Evolutionary conservation across 2,113 vertebrate genomes (phyloP).

Genomic region (Nycticryphes semicollaris): DNA sequence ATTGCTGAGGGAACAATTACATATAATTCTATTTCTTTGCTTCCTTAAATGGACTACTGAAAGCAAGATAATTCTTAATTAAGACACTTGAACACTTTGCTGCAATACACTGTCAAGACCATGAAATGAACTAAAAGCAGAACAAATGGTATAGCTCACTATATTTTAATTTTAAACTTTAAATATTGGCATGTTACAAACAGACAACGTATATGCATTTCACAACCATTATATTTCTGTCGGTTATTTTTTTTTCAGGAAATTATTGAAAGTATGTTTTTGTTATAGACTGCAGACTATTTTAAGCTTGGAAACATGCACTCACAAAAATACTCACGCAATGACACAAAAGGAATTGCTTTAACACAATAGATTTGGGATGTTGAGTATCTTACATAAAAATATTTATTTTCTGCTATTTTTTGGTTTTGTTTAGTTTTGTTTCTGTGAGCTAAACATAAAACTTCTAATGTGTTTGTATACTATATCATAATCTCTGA

Average conservation of each 20-base stretch:
- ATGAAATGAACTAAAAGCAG: neutral
- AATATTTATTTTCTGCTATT: neutral
- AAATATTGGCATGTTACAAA: neutral
- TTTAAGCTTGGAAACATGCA: neutral
- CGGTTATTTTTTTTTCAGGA: neutral
- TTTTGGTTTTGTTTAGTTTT: neutral
- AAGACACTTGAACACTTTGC: neutral
- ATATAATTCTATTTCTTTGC: neutral
- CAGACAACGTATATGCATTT: neutral
- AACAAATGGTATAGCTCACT: neutral
- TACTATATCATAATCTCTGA: neutral
- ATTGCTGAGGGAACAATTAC: neutral
- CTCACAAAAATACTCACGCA: fast-evolving
- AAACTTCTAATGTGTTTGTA: neutral
- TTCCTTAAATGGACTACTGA: neutral
- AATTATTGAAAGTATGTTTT: neutral
- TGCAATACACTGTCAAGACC: neutral
- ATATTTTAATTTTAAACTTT: neutral
- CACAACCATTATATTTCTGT: neutral
- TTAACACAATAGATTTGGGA: neutral
- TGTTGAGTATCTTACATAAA: neutral
- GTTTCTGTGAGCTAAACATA: neutral
- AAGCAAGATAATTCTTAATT: neutral
- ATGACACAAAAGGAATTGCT: neutral
- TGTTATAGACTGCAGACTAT: neutral